These are phyloP conservation scores for Leptopilina drosophilae DNA, from an alignment of 2,888 invertebrate genomes.

Conservation along the genomic window DNA sequence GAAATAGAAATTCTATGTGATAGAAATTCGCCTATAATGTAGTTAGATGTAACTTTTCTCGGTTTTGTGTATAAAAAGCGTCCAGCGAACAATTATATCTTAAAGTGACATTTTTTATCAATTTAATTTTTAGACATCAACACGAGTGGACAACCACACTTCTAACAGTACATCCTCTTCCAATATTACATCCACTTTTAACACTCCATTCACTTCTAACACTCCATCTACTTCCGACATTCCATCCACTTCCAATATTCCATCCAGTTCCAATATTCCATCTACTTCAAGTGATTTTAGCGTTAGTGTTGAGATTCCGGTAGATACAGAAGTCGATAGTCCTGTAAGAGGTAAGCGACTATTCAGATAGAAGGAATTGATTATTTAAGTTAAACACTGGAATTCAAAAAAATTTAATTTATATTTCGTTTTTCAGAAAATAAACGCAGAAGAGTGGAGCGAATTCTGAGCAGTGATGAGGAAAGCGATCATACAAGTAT, in stretches of 20 bases:
- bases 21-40: too few relatives aligned
- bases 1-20: background rate
- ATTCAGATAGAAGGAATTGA: background rate
- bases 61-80: background rate
- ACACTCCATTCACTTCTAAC: background rate
- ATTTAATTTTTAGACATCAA: too few relatives aligned
- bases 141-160: background rate
- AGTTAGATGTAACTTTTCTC: background rate
- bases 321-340: constrained; percentile 7
- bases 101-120: too few relatives aligned
- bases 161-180: background rate
- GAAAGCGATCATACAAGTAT: constrained; percentile 1
- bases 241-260: background rate
- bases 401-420: background rate
- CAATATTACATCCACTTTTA: too few relatives aligned
- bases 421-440: constrained; percentile 16
- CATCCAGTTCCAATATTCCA: background rate
- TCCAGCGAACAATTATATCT: background rate
- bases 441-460: background rate
- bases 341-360: constrained; percentile 5
- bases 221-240: background rate
- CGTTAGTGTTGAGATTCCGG: background rate
- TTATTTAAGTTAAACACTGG: background rate
- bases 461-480: background rate
- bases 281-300: background rate